phyloP scores from a whole-genome alignment of 2,797 vertebrate species.

The Tangara arthus region DNA sequence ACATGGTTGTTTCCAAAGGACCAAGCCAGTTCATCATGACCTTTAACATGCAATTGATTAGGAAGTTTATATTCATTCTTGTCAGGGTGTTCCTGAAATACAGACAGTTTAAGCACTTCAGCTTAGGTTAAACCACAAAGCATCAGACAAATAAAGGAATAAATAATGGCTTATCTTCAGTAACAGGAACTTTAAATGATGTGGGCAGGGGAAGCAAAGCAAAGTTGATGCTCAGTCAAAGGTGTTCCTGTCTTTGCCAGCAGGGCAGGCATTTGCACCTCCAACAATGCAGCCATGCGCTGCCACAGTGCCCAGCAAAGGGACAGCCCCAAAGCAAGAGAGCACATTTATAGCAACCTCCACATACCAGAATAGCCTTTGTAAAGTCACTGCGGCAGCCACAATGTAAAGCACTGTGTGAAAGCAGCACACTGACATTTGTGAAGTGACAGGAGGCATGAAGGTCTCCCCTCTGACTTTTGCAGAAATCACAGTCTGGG shows the following conservation, averaged over 20 bases:
- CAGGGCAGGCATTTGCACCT: not conserved
- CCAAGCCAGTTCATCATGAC: not conserved
- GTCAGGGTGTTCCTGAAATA: not conserved
- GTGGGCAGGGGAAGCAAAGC: not conserved
- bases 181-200: not conserved
- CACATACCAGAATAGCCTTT: fast-evolving
- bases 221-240: not conserved
- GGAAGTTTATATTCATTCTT: not conserved
- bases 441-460: not conserved
- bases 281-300: fast-evolving
- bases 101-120: not conserved
- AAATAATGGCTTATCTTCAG: not conserved
- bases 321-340: not conserved
- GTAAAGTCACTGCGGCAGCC: not conserved
- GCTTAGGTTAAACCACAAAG: not conserved
- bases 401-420: not conserved
- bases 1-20: not conserved
- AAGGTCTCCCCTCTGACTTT: not conserved
- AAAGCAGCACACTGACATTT: fast-evolving
- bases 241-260: not conserved
- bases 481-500: not conserved
- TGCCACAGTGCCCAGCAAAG: fast-evolving
- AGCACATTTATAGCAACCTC: not conserved
- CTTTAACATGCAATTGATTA: conserved; percentile 14
- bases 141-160: not conserved